Evolutionary conservation across 2,113 vertebrate species (phyloP).

Genomic region (Sphyrna mokarran): DNA sequence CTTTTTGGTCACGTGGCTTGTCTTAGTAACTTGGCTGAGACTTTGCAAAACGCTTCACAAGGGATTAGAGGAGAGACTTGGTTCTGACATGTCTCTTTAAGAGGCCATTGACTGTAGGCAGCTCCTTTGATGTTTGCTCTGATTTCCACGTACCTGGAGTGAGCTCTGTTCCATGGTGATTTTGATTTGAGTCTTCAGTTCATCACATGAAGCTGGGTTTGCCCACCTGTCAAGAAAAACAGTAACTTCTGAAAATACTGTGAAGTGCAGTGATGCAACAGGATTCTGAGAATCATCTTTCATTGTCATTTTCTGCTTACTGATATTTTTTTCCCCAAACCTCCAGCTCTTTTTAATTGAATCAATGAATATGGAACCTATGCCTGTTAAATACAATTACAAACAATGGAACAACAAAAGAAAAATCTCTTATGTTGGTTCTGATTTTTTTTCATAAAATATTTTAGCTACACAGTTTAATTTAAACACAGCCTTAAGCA

Average conservation of each 20-base stretch:
- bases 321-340: background rate
- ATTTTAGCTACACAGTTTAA: background rate
- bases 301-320: conserved; percentile 35
- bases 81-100: conserved; percentile 29
- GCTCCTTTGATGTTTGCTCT: conserved; percentile 5
- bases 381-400: background rate
- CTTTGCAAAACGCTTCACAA: background rate
- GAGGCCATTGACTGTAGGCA: background rate
- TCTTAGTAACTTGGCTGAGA: conserved; percentile 23
- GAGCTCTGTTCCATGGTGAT: background rate
- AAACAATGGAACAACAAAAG: background rate
- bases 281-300: conserved; percentile 22
- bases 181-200: conserved; percentile 3
- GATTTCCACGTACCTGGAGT: conserved; percentile 19
- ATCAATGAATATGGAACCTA: background rate
- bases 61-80: background rate
- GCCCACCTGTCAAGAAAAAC: conserved; percentile 32
- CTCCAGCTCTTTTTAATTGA: background rate
- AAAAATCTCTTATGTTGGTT: background rate
- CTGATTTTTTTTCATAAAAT: background rate
- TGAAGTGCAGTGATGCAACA: conserved; percentile 3
- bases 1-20: background rate
- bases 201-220: conserved; percentile 21
- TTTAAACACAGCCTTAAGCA: background rate
- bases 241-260: conserved; percentile 35